Conservation (phyloP, 2,797 vertebrate species). For the Sebastes cheni region DNA sequence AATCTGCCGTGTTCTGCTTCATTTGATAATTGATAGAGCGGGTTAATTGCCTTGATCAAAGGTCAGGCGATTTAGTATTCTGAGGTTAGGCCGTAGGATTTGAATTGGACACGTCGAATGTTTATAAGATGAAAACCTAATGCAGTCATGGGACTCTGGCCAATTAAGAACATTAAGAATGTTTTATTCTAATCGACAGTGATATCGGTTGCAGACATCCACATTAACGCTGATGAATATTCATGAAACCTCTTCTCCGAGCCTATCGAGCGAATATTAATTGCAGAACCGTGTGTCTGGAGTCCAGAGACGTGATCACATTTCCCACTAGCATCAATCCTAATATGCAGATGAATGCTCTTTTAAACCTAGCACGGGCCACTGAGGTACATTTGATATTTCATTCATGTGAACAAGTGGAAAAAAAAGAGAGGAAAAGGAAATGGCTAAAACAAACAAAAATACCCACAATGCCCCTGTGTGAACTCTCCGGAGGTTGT, state of each 20-base stretch:
- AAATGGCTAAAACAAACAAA: slow-evolving; percentile 80
- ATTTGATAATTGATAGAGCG: slow-evolving; percentile 77
- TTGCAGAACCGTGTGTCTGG: slow-evolving; percentile 70
- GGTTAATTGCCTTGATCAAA: slow-evolving; percentile 80
- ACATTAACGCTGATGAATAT: slow-evolving; percentile 80
- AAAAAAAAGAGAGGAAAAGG: slow-evolving; percentile 51
- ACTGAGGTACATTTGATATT: slow-evolving; percentile 81
- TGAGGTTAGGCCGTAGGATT: slow-evolving; percentile 65
- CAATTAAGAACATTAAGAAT: slow-evolving; percentile 82
- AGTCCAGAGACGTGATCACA: slow-evolving; percentile 73
- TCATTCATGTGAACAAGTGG: slow-evolving; percentile 77
- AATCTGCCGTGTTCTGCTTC: slow-evolving; percentile 60
- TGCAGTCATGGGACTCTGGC: slow-evolving; percentile 70
- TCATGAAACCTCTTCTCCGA: slow-evolving; percentile 66
- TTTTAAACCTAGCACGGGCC: slow-evolving; percentile 65
- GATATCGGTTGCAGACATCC: slow-evolving; percentile 77
- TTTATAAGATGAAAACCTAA: slow-evolving; percentile 74
- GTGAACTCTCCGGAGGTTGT: slow-evolving; percentile 76
- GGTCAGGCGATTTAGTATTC: slow-evolving; percentile 72
- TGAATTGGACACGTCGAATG: slow-evolving; percentile 61
- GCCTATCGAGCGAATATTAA: slow-evolving; percentile 77
- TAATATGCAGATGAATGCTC: slow-evolving; percentile 81
- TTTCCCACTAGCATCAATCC: slow-evolving; percentile 76
- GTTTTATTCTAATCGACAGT: slow-evolving; percentile 77
- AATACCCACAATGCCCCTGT: slow-evolving; percentile 75